Conservation (phyloP, 2,888 invertebrate species). For the Caenorhabditis macrosperma region DNA sequence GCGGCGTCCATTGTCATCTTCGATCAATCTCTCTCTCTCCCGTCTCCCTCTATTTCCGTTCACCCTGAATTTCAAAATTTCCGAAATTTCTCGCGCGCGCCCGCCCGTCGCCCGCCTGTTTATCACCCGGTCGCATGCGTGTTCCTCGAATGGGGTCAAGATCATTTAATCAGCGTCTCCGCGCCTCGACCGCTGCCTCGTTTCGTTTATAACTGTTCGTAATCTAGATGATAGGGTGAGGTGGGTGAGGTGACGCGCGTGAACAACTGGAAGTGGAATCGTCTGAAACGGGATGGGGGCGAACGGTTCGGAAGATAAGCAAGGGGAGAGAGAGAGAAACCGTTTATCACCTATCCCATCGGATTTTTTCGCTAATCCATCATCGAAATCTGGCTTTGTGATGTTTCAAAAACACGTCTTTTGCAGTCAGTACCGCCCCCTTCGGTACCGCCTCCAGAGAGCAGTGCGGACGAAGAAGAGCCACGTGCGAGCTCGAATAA, state of each 20-base stretch:
- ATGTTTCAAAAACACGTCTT: neutral
- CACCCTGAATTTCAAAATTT: slow-evolving; percentile 9
- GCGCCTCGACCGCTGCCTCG: slow-evolving; percentile 9
- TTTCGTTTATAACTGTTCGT: slow-evolving; percentile 39
- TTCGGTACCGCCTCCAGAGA: slow-evolving; percentile 58
- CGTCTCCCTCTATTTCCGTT: neutral
- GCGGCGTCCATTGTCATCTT: too few species aligned
- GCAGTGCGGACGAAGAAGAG: slow-evolving; percentile 53
- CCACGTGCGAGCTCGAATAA: slow-evolving; percentile 26
- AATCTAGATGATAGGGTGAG: slow-evolving; percentile 34
- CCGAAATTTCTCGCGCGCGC: neutral
- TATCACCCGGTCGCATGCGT: slow-evolving; percentile 34
- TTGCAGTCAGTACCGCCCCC: slow-evolving; percentile 61
- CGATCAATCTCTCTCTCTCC: neutral
- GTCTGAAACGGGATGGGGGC: neutral
- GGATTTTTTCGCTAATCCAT: neutral
- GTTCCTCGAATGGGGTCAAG: slow-evolving; percentile 60
- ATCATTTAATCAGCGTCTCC: slow-evolving; percentile 63
- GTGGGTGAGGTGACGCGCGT: neutral
- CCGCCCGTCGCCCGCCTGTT: slow-evolving; percentile 35
- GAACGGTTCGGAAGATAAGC: neutral
- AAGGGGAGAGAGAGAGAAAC: neutral
- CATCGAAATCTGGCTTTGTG: neutral
- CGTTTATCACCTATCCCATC: neutral
- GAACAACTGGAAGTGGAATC: neutral